phyloP scores from a whole-genome alignment of 1,140 invertebrate species.

The Drosophila athabasca region DNA sequence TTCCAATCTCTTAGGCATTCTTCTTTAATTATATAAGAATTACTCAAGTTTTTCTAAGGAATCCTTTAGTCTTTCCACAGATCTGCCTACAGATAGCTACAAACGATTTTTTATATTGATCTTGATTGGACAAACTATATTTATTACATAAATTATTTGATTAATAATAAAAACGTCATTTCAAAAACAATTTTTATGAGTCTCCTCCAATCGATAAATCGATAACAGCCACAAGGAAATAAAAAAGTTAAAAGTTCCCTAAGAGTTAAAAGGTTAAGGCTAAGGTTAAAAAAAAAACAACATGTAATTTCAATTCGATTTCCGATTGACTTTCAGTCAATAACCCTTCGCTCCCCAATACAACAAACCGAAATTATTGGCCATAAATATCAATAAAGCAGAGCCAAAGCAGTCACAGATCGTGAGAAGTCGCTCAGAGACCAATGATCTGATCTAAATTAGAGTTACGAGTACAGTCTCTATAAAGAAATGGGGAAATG shows the following conservation, averaged over 20 bases:
- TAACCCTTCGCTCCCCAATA: conserved; percentile 52
- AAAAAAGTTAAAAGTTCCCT: neutral
- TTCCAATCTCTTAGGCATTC: too few relatives aligned
- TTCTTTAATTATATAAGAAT: too few relatives aligned
- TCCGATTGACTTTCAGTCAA: conserved; percentile 44
- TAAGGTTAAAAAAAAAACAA: neutral
- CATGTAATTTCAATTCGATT: conserved; percentile 20
- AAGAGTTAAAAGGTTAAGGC: neutral
- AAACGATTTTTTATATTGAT: too few relatives aligned
- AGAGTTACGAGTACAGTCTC: conserved; percentile 17
- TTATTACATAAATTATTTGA: too few relatives aligned
- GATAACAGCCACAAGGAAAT: neutral
- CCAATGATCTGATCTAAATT: neutral
- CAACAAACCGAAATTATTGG: conserved; percentile 57
- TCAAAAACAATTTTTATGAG: too few relatives aligned
- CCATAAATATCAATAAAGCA: conserved; percentile 66
- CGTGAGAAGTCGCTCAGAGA: conserved; percentile 47
- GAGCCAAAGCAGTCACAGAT: conserved; percentile 45
- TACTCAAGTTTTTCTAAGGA: too few relatives aligned
- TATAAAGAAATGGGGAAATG: neutral
- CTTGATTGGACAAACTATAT: too few relatives aligned
- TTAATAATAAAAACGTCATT: too few relatives aligned
- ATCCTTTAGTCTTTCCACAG: too few relatives aligned
- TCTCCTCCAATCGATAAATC: too few relatives aligned
- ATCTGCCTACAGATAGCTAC: too few relatives aligned